These are phyloP conservation scores for Ceratosolen fusciceps DNA, from an alignment of 1,140 invertebrate species.

Conservation along the genomic window DNA sequence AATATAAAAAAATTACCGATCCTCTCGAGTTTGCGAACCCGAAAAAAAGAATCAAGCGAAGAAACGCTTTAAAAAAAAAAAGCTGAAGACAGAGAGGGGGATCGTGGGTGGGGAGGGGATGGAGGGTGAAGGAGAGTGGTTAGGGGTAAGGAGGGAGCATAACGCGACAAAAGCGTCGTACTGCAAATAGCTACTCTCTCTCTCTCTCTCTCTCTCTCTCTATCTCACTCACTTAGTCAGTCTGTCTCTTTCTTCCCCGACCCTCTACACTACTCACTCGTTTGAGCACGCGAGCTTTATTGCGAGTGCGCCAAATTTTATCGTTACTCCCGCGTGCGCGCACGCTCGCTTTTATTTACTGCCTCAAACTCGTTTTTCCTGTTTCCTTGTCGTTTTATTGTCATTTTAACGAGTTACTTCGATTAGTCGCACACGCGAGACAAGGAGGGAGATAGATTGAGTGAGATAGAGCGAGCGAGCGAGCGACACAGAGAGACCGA, in stretches of 20 bases:
- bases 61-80: background rate
- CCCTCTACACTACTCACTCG: background rate
- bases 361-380: conserved; percentile 44
- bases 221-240: background rate
- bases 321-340: conserved; percentile 33
- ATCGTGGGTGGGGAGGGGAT: too few species aligned
- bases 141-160: too few species aligned
- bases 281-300: conserved; percentile 31
- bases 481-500: background rate
- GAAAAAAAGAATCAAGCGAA: background rate
- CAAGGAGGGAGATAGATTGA: background rate
- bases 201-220: background rate
- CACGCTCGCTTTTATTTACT: conserved; percentile 36
- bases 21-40: background rate
- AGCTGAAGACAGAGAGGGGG: too few species aligned
- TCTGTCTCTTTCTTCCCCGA: background rate
- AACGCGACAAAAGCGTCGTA: conserved; percentile 22
- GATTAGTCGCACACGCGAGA: conserved; percentile 34
- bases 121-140: too few species aligned
- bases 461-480: background rate
- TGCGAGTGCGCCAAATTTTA: conserved; percentile 43
- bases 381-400: conserved; percentile 41
- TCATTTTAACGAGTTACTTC: conserved; percentile 46
- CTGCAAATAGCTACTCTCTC: background rate
- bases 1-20: background rate